Evolutionary conservation across 1,140 invertebrate genomes (phyloP).

Genomic region (Drosophila trapezifrons): DNA sequence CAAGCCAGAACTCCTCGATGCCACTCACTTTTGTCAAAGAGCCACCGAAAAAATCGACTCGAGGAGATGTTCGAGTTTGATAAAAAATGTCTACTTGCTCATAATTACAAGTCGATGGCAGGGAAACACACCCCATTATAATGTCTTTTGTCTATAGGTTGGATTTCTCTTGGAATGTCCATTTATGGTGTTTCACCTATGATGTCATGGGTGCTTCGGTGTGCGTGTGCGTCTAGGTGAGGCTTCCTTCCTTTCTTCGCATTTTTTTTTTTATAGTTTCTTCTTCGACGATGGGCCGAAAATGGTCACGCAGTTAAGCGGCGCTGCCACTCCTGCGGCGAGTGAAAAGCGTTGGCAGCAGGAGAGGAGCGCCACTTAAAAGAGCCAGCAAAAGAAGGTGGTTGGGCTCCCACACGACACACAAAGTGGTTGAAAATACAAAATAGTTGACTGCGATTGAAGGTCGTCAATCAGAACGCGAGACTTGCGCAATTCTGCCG

Average conservation of each 20-base stretch:
- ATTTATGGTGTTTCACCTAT: slow-evolving; percentile 44
- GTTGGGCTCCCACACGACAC: slow-evolving; percentile 34
- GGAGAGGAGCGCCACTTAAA: slow-evolving; percentile 36
- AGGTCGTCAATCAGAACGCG: slow-evolving; percentile 57
- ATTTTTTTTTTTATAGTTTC: neutral
- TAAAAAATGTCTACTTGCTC: slow-evolving; percentile 3
- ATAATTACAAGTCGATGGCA: slow-evolving; percentile 9
- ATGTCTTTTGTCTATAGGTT: neutral
- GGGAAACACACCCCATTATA: slow-evolving; percentile 32
- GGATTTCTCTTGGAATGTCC: slow-evolving; percentile 27
- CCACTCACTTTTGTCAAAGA: neutral
- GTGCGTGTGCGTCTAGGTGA: slow-evolving; percentile 52
- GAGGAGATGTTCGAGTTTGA: slow-evolving; percentile 27
- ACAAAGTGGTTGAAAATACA: slow-evolving; percentile 5
- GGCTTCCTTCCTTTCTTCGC: slow-evolving; percentile 47
- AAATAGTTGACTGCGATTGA: slow-evolving; percentile 46
- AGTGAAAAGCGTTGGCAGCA: slow-evolving; percentile 38
- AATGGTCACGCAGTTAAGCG: slow-evolving; percentile 70
- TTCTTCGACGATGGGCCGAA: slow-evolving; percentile 46
- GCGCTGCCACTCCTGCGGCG: slow-evolving; percentile 43
- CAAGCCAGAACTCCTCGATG: neutral
- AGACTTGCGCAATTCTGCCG: slow-evolving; percentile 64
- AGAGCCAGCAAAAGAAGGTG: slow-evolving; percentile 28
- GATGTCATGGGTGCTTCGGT: slow-evolving; percentile 38
- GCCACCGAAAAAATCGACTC: neutral